These are phyloP conservation scores for Dioctria linearis DNA, from an alignment of 2,888 invertebrate species.

Conservation along the genomic window DNA sequence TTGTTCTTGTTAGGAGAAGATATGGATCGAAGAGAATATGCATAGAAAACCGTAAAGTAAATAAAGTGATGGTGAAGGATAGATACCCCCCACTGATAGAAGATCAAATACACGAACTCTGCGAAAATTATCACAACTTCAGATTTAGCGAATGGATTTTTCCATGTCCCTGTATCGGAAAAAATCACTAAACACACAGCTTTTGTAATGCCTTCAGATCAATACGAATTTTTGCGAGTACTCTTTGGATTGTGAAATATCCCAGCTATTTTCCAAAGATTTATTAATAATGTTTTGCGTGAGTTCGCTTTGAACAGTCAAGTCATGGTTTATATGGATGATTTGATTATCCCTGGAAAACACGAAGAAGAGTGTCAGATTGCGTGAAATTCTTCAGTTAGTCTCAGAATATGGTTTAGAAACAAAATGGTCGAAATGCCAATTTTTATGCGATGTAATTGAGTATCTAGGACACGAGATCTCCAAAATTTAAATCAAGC, in stretches of 20 bases:
- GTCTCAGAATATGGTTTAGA: too few relatives aligned
- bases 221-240: not conserved
- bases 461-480: too few relatives aligned
- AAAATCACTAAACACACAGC: not conserved
- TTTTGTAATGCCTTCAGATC: not conserved
- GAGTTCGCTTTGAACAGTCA: too few relatives aligned
- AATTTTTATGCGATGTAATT: too few relatives aligned
- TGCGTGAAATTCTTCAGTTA: too few relatives aligned
- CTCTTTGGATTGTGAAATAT: not conserved
- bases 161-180: not conserved
- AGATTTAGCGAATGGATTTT: not conserved
- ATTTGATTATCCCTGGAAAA: too few relatives aligned
- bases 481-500: too few relatives aligned
- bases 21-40: not conserved
- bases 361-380: too few relatives aligned
- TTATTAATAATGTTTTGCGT: not conserved
- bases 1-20: not conserved
- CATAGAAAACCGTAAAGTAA: not conserved
- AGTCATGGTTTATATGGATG: too few relatives aligned
- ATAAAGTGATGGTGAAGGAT: not conserved
- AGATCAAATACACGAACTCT: not conserved
- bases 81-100: not conserved
- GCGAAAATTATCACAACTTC: not conserved
- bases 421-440: too few relatives aligned
- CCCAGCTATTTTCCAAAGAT: not conserved